Percentiles rank a stretch among this genome's conserved stretches.
Conservation (phyloP, 2,888 invertebrate species). For the Acleris literana region DNA sequence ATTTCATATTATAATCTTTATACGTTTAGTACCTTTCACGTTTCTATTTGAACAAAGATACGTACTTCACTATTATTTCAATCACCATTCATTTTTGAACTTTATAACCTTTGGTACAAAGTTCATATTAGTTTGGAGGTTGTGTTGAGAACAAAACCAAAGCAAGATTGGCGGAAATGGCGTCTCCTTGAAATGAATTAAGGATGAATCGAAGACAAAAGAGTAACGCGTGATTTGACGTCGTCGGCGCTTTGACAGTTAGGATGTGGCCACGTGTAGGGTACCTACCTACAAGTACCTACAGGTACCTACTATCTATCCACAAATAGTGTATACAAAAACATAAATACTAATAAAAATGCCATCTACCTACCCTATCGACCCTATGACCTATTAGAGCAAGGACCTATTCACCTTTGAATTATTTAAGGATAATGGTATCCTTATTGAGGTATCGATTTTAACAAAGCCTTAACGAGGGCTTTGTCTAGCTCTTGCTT, state of each 20-base stretch:
- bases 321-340: too few relatives aligned
- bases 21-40: constrained; percentile 16
- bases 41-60: constrained; percentile 3
- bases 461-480: too few relatives aligned
- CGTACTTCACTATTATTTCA: constrained; percentile 7
- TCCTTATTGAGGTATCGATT: too few relatives aligned
- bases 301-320: too few relatives aligned
- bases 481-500: too few relatives aligned
- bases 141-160: constrained; percentile 18
- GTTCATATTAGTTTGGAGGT: background rate
- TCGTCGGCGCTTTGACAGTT: background rate
- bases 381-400: too few relatives aligned
- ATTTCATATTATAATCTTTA: background rate
- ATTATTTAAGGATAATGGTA: too few relatives aligned
- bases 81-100: background rate
- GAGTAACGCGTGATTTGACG: constrained; percentile 12
- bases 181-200: constrained; percentile 36
- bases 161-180: constrained; percentile 33
- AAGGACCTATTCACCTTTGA: too few relatives aligned
- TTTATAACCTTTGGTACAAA: background rate
- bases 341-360: too few relatives aligned
- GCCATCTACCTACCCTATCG: too few relatives aligned
- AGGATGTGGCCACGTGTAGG: background rate
- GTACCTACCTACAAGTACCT: too few relatives aligned
- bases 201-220: constrained; percentile 31